These are phyloP conservation scores for Caenorhabditis remanei DNA, from an alignment of 1,140 invertebrate genomes.

Conservation along the genomic window DNA sequence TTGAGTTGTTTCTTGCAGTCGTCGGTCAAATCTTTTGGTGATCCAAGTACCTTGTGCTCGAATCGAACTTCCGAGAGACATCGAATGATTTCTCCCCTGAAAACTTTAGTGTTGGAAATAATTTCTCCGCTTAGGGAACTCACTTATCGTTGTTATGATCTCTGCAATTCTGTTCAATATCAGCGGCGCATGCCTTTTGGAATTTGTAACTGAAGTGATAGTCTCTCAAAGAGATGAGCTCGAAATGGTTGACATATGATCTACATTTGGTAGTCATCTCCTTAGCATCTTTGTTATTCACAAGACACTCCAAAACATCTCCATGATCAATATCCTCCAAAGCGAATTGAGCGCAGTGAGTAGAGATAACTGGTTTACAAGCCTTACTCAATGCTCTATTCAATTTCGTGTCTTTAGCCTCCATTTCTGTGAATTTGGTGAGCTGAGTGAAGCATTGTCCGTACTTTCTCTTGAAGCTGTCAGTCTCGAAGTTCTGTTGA, in stretches of 20 bases:
- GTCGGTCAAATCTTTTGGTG: conserved; percentile 88
- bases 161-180: conserved; percentile 86
- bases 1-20: conserved; percentile 78
- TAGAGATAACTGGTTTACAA: conserved; percentile 87
- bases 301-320: conserved; percentile 92
- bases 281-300: conserved; percentile 89
- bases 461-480: conserved; percentile 78
- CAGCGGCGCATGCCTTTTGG: conserved; percentile 89
- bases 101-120: too few species aligned
- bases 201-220: conserved; percentile 95
- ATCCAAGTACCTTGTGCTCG: conserved; percentile 81
- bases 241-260: conserved; percentile 91
- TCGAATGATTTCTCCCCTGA: conserved; percentile 85
- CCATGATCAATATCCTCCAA: conserved; percentile 82
- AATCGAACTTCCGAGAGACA: conserved; percentile 86
- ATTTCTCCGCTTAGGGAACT: too few species aligned
- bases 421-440: conserved; percentile 88
- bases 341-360: conserved; percentile 84
- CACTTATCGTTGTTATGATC: conserved; percentile 77
- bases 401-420: conserved; percentile 82
- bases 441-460: conserved; percentile 82
- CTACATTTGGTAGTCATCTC: conserved; percentile 86
- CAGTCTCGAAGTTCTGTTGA: conserved; percentile 88
- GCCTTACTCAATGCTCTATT: conserved; percentile 85
- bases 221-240: conserved; percentile 89